Evolutionary conservation across 2,113 vertebrate species (phyloP), one percentile per base, ranked within the genome.

Genomic region (Gallinago media): DNA sequence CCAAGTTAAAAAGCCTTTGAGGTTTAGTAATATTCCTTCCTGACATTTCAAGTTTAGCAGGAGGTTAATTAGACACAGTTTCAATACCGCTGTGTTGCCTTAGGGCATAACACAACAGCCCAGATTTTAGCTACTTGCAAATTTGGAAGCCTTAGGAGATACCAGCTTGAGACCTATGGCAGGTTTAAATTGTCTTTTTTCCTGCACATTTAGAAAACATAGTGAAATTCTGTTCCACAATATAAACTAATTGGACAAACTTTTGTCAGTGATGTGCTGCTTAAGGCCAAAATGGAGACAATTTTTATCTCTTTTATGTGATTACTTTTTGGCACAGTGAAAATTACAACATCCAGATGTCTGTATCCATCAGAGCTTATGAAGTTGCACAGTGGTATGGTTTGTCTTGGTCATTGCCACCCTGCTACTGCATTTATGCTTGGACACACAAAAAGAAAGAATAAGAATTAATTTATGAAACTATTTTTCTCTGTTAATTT

Each of bases 21-120:
- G 77, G 50, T 96, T 92, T 80, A 71, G 42, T 87, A 58, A 83
- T 96, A 94, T 46, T 86, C 83, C 76, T 96, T 93, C 59, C 78
- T 96, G 94, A 97, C 78, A 96, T 97, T 97, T 97, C 86, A 90
- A 2, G 26, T 96, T 98, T 97, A 96, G 97, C 95, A 76, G 92
- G 94, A 98, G 94, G 91, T 97, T 98, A 97, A 98, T 98, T 98
- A 97, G 93, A 94, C 73, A 94, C 52, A 80, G 85, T 97, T 96
- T 91, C 84, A 90, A 58, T 63, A 49, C 82, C 17, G 23, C 93
- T 92, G 92, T 55, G 87, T 88, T 96, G 89, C 96, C 96, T 72
- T 38, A 85, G 91, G 86, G 88, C 89, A 89, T 55, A 96, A 40
- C 44, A 70, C 73, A 97, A 71, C 71, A 93, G 78, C 55, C 50